These are phyloP conservation scores for Myiozetetes cayanensis DNA, from an alignment of 2,113 vertebrate genomes.

Conservation along the genomic window DNA sequence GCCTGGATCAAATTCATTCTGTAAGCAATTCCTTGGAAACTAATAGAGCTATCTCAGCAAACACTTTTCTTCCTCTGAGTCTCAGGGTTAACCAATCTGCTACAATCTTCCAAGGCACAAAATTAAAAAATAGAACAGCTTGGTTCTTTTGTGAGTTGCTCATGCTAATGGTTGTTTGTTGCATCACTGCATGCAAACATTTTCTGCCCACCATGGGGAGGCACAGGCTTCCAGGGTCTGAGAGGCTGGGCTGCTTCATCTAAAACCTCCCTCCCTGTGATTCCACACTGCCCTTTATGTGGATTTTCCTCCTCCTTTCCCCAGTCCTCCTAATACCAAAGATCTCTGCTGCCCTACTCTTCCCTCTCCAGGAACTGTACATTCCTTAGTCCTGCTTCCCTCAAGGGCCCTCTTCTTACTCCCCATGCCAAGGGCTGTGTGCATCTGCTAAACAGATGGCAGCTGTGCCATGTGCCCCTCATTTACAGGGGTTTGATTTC, in stretches of 20 bases:
- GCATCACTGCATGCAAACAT: background rate
- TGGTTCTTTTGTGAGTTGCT: background rate
- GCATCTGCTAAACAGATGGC: background rate
- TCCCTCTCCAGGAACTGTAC: background rate
- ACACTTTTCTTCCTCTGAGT: background rate
- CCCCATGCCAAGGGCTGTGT: background rate
- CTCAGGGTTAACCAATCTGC: background rate
- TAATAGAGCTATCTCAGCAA: background rate
- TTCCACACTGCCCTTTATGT: background rate
- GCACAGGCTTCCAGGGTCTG: background rate
- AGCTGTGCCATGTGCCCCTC: background rate
- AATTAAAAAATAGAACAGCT: background rate
- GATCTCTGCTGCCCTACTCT: background rate
- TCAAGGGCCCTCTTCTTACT: background rate
- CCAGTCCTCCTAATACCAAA: background rate
- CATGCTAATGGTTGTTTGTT: background rate
- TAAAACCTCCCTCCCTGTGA: background rate
- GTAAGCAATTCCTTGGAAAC: background rate
- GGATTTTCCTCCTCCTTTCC: background rate
- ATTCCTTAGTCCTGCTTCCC: background rate
- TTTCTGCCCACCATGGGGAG: background rate
- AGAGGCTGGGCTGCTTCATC: background rate
- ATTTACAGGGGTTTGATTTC: background rate
- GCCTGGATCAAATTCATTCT: background rate
- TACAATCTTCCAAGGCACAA: background rate